A percentile compares a stretch with the other conserved stretches of the same genome.
Conservation (phyloP, 2,797 vertebrate species). For the Podargus strigoides region DNA sequence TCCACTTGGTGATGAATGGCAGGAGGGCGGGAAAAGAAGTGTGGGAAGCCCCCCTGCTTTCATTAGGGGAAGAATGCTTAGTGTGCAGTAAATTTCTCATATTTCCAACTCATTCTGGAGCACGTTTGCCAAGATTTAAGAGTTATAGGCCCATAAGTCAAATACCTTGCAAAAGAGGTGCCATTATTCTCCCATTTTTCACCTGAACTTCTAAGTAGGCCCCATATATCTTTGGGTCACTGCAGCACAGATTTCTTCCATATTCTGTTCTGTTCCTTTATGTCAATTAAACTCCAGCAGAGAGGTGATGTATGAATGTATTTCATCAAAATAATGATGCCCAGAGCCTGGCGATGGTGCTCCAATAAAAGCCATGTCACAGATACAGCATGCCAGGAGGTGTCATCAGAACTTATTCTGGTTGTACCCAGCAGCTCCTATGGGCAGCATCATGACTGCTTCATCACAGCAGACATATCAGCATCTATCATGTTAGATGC, state of each 20-base stretch:
- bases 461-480: not conserved
- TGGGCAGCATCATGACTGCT: not conserved
- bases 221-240: constrained; percentile 23
- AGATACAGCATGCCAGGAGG: not conserved
- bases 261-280: not conserved
- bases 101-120: constrained; percentile 38
- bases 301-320: not conserved
- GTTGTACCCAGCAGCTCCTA: not conserved
- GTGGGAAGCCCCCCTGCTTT: not conserved
- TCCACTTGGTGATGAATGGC: not conserved
- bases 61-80: constrained; percentile 8
- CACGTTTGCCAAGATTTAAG: not conserved
- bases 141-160: constrained; percentile 39
- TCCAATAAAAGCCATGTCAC: not conserved
- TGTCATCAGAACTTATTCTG: not conserved
- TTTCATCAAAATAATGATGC: constrained; percentile 36
- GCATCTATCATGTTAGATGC: not conserved
- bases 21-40: not conserved
- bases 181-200: constrained; percentile 41
- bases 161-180: constrained; percentile 12
- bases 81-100: constrained; percentile 22
- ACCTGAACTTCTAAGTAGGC: not conserved
- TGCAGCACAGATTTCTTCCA: not conserved
- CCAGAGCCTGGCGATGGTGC: not conserved
- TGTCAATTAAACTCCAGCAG: not conserved